A percentile compares a stretch with the other conserved stretches of the same genome.
phyloP scores from a whole-genome alignment of 2,888 invertebrate species.

The Sepiola atlantica region DNA sequence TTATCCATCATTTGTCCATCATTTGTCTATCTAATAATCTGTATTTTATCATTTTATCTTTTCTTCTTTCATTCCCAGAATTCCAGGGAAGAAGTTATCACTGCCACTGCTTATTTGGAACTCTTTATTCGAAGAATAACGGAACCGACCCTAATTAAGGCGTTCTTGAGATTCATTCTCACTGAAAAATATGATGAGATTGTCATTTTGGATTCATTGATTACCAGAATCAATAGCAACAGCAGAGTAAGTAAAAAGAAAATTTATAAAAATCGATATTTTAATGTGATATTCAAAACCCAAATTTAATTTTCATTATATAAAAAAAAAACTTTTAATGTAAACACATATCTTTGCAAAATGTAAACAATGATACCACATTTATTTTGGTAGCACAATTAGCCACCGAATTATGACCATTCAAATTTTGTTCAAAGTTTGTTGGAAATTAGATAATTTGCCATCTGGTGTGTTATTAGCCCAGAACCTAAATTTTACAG shows the following conservation, averaged over 20 bases:
- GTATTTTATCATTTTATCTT: conserved; percentile 24
- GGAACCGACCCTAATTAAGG: conserved; percentile 86
- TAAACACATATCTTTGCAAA: too few relatives aligned
- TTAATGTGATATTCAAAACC: too few relatives aligned
- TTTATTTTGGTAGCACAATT: too few relatives aligned
- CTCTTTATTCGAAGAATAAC: conserved; percentile 90
- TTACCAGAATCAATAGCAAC: conserved; percentile 85
- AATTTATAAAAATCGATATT: neutral
- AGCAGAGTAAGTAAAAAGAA: conserved; percentile 79
- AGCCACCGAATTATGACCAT: too few relatives aligned
- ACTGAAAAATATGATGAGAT: conserved; percentile 88
- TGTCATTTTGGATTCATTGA: conserved; percentile 86
- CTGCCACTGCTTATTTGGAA: conserved; percentile 94
- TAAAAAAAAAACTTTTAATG: too few relatives aligned
- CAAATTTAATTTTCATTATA: too few relatives aligned
- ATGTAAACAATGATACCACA: too few relatives aligned
- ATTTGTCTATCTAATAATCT: neutral
- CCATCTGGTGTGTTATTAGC: too few relatives aligned
- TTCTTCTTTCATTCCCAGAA: conserved; percentile 80
- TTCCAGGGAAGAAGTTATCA: conserved; percentile 89
- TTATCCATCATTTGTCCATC: too few relatives aligned
- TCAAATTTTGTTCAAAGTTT: too few relatives aligned
- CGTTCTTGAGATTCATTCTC: conserved; percentile 87
- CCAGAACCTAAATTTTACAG: too few relatives aligned
- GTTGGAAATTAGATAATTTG: too few relatives aligned